phyloP scores from a whole-genome alignment of 1,140 invertebrate species.

The Drosophila pectinifera region DNA sequence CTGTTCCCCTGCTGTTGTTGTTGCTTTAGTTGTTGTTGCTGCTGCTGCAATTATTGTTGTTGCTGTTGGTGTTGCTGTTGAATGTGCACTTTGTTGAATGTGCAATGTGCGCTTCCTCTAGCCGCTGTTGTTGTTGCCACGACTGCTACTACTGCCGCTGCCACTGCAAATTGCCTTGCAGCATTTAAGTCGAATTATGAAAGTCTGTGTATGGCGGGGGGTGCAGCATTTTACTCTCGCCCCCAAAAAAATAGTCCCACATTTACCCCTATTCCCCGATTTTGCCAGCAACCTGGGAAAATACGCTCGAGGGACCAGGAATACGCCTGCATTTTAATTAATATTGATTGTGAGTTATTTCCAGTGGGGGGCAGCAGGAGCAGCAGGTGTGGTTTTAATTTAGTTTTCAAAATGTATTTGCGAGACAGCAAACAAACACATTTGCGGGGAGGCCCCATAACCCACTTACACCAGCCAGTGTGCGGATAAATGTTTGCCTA shows the following conservation, averaged over 20 bases:
- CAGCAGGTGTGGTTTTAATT: conserved; percentile 55
- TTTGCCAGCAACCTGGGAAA: conserved; percentile 36
- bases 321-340: conserved; percentile 79
- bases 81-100: conserved; percentile 74
- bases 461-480: conserved; percentile 29
- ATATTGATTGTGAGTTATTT: conserved; percentile 78
- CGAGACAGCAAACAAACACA: conserved; percentile 14
- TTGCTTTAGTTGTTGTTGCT: conserved; percentile 14
- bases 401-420: conserved; percentile 51
- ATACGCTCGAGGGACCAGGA: conserved; percentile 54
- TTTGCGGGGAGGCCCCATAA: conserved; percentile 37
- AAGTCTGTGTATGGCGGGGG: conserved; percentile 37
- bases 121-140: conserved; percentile 56
- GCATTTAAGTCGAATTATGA: conserved; percentile 83
- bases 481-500: conserved; percentile 45
- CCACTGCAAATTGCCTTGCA: conserved; percentile 78
- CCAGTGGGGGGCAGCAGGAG: conserved; percentile 7
- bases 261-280: conserved; percentile 3
- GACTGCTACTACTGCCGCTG: conserved; percentile 55
- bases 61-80: conserved; percentile 46
- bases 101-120: conserved; percentile 67
- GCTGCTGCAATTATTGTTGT: conserved; percentile 4
- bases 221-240: conserved; percentile 12
- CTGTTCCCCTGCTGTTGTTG: conserved; percentile 15
- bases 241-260: conserved; percentile 21